Base-by-base conservation (phyloP, 2,888 invertebrate genomes). In the Melolontha melolontha region DNA sequence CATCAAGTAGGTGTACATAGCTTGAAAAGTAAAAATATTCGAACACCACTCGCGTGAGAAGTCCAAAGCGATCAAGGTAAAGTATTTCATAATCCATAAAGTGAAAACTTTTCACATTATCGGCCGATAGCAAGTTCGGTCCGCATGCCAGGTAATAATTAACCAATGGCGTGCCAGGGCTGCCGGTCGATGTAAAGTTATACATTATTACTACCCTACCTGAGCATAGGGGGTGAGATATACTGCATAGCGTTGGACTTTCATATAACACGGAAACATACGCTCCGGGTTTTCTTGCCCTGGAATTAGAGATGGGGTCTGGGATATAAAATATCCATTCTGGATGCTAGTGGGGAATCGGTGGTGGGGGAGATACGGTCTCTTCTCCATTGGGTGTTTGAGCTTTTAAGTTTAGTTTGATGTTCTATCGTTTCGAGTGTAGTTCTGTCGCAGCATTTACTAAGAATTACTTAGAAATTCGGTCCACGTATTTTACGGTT, bases 81-180 rank as follows among this genome's bases (percentile, higher is more conserved):
- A 64, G 59, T 66, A 57, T 67, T 65, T 63, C 69, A 65, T 73
- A 73, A 73, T 73, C 73, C 71, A 67, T 70, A 71, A 73, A 73
- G 64, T 66, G 66, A 69, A 68, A 69, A 68, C 51, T 73, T 73
- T 73, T 73, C 73, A 70, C 73, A 73, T 73, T 73, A 72, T 71
- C 73, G 71, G 66, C 66, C 69, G 66, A 59, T 66, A 66, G 55
- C 40, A 57, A 66, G 66, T 66, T 66, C 59, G 50, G 67, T 59
- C 62, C 66, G 66, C 74, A 68, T 73, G 74, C 70, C 74, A 71
- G 70, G 70, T 71, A 70, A 74, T 73, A 74, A 74, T 74, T 74
- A 74, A 73, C 72, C 71, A 74, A 74, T 74, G 67, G 72, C 74
- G 71, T 71, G 73, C 68, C 68, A 51, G 54, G 41, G 51, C 59